phyloP scores from a whole-genome alignment of 2,888 invertebrate genomes.

The Aphodius sticticus region DNA sequence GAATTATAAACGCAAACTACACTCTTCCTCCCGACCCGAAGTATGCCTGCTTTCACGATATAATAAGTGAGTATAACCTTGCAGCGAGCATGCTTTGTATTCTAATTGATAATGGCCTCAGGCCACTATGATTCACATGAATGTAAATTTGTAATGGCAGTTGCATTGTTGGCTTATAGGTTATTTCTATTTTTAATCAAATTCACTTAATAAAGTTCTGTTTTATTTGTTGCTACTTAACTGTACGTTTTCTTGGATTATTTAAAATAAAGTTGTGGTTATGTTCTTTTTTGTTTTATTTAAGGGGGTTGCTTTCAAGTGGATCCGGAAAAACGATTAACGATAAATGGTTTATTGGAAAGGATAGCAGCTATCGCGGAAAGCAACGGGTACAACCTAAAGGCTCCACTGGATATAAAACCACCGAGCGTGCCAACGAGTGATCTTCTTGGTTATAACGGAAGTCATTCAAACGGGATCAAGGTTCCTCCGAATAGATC shows the following conservation, averaged over 20 bases:
- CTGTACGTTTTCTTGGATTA: neutral
- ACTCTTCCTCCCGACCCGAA: constrained; percentile 83
- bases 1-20: constrained; percentile 97
- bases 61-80: constrained; percentile 75
- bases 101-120: constrained; percentile 8
- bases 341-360: constrained; percentile 82
- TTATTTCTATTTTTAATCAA: constrained; percentile 23
- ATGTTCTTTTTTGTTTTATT: constrained; percentile 51
- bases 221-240: constrained; percentile 19
- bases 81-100: constrained; percentile 4
- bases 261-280: neutral
- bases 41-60: constrained; percentile 86
- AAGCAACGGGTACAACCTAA: constrained; percentile 82
- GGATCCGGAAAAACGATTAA: constrained; percentile 83
- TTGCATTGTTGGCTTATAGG: neutral
- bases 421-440: constrained; percentile 45
- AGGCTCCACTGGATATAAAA: constrained; percentile 77
- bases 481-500: constrained; percentile 50
- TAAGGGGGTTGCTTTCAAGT: constrained; percentile 80
- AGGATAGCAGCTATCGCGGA: constrained; percentile 89
- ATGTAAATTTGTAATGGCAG: neutral
- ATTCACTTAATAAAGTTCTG: no score
- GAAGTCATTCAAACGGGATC: constrained; percentile 47
- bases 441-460: constrained; percentile 44
- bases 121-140: neutral